phyloP scores from a whole-genome alignment of 2,113 vertebrate species.

The Proteles cristata region DNA sequence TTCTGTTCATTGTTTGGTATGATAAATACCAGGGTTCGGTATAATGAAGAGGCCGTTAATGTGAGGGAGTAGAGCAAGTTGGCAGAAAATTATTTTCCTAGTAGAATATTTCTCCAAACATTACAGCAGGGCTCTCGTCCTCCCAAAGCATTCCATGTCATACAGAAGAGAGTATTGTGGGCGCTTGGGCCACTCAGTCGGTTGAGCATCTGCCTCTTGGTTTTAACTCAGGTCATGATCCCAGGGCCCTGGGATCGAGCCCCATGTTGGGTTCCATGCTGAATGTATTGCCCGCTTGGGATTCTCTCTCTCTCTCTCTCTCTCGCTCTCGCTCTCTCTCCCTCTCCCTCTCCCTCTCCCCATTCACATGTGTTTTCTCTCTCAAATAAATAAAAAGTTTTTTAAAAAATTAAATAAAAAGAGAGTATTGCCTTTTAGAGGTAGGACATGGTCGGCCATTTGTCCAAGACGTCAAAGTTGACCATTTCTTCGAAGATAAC shows the following conservation, averaged over 20 bases:
- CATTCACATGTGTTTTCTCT: too few relatives aligned
- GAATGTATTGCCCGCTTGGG: too few relatives aligned
- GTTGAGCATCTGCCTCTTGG: too few relatives aligned
- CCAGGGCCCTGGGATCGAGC: too few relatives aligned
- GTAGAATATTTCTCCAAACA: neutral
- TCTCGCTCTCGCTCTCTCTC: too few relatives aligned
- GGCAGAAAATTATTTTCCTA: constrained; percentile 7
- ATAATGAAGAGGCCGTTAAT: neutral
- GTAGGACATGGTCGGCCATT: neutral
- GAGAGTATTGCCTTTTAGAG: neutral
- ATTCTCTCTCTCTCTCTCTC: too few relatives aligned
- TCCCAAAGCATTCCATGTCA: neutral
- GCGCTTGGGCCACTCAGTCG: too few relatives aligned
- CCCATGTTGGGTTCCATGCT: too few relatives aligned
- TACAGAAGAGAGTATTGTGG: neutral
- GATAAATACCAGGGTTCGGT: neutral
- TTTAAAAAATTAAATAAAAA: too few relatives aligned
- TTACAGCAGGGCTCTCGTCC: neutral
- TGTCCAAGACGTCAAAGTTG: neutral
- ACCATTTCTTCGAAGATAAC: neutral
- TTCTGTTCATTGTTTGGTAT: neutral
- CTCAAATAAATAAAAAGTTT: too few relatives aligned
- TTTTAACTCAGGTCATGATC: neutral
- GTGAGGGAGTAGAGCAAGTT: neutral
- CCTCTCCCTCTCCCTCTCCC: too few relatives aligned